Evolutionary conservation across 2,888 invertebrate genomes (phyloP).

Genomic region (Hydraecia micacea): DNA sequence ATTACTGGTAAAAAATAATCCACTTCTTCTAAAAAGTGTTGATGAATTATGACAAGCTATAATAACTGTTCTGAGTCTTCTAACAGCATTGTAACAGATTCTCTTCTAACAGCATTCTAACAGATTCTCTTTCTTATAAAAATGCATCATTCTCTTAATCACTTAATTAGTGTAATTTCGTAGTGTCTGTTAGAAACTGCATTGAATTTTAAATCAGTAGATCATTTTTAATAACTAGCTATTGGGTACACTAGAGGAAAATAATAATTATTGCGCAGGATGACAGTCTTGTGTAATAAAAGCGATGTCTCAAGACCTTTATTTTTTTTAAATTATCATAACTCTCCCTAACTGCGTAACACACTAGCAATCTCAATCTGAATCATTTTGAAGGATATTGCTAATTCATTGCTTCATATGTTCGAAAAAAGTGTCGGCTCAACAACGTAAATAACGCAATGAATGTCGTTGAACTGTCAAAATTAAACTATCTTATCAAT

Average conservation of each 20-base stretch:
- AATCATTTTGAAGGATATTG: too few species aligned
- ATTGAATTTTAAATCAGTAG: conserved; percentile 11
- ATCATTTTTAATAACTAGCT: neutral
- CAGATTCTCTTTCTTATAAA: conserved; percentile 24
- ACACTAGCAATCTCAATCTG: too few species aligned
- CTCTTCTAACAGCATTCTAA: conserved; percentile 28
- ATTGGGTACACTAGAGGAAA: neutral
- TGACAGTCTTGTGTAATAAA: neutral
- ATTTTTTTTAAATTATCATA: too few species aligned
- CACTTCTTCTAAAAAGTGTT: too few species aligned
- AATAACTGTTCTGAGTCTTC: neutral
- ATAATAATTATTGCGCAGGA: neutral
- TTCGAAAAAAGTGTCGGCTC: too few species aligned
- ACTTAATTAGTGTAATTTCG: conserved; percentile 37
- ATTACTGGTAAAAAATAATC: too few species aligned
- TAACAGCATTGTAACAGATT: conserved; percentile 34
- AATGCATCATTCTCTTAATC: conserved; percentile 33
- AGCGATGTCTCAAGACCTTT: too few species aligned
- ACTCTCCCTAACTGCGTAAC: too few species aligned
- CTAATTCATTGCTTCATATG: too few species aligned
- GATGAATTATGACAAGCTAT: conserved; percentile 4
- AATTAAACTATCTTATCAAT: too few species aligned
- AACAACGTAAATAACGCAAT: too few species aligned
- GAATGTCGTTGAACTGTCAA: too few species aligned
- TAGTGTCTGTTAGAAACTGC: conserved; percentile 12